These are phyloP conservation scores for Ploceus nigricollis DNA, from an alignment of 2,113 vertebrate species.

Conservation along the genomic window DNA sequence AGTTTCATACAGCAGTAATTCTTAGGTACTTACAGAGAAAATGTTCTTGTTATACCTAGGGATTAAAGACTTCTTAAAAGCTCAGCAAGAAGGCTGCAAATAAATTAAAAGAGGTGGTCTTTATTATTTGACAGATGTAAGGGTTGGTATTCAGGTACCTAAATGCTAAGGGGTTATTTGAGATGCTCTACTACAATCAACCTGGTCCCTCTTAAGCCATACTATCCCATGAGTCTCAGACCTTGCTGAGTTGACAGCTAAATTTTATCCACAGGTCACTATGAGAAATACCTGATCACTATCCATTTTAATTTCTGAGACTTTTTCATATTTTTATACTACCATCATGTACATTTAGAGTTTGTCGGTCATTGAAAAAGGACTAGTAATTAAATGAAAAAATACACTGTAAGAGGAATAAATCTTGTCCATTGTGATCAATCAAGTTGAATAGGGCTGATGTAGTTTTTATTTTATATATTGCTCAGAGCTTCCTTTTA, in stretches of 20 bases:
- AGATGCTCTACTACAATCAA: neutral
- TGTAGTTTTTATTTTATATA: neutral
- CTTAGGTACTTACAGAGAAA: neutral
- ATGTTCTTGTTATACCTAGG: neutral
- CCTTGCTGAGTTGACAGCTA: neutral
- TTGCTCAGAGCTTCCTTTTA: neutral
- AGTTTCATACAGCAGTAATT: neutral
- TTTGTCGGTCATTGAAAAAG: neutral
- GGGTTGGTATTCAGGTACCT: neutral
- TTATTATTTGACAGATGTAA: neutral
- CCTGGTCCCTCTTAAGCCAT: neutral
- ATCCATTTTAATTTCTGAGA: neutral
- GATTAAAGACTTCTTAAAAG: neutral
- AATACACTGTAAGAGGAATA: neutral
- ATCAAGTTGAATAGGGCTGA: neutral
- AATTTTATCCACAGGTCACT: neutral
- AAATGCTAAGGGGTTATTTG: neutral
- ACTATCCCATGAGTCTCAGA: neutral
- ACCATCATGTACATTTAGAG: neutral
- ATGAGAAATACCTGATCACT: neutral
- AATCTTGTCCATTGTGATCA: neutral
- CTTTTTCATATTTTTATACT: neutral
- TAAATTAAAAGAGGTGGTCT: neutral
- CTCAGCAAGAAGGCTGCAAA: neutral
- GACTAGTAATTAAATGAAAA: neutral